Conservation (phyloP, 2,888 invertebrate species). For the Cosmorhoe ocellata region DNA sequence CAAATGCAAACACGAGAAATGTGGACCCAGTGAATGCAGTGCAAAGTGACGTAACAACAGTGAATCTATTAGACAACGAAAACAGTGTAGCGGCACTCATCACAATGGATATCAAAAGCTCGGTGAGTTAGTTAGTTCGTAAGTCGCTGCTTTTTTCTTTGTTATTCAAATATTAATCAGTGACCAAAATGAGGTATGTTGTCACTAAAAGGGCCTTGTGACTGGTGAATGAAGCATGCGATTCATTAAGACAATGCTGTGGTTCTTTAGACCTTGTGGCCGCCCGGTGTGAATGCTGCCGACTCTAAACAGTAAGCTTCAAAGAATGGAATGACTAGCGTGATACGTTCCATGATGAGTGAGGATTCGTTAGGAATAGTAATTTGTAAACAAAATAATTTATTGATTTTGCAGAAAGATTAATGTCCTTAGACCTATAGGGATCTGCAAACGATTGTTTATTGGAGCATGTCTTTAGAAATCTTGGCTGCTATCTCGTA, state of each 20-base stretch:
- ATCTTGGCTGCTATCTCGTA: too few species aligned
- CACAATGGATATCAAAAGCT: slow-evolving; percentile 75
- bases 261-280: slow-evolving; percentile 30
- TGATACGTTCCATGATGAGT: too few species aligned
- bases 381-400: too few species aligned
- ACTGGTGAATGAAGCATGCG: slow-evolving; percentile 62
- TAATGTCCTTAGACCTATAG: too few species aligned
- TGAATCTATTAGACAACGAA: slow-evolving; percentile 54
- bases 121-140: slow-evolving; percentile 48
- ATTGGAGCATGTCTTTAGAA: too few species aligned
- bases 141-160: neutral
- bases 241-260: slow-evolving; percentile 40
- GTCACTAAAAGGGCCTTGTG: slow-evolving; percentile 4
- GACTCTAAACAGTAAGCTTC: slow-evolving; percentile 19
- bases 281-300: slow-evolving; percentile 33
- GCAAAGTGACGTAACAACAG: slow-evolving; percentile 76
- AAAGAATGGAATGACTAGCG: slow-evolving; percentile 17
- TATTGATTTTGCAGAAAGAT: too few species aligned
- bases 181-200: neutral
- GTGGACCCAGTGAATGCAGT: slow-evolving; percentile 79
- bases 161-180: neutral
- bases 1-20: slow-evolving; percentile 60
- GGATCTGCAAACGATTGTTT: too few species aligned
- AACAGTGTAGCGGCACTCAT: slow-evolving; percentile 52
- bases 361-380: too few species aligned